These are phyloP conservation scores for Hemicentrotus pulcherrimus DNA, from an alignment of 35 echinoderm and acorn worm species.

Conservation along the genomic window DNA sequence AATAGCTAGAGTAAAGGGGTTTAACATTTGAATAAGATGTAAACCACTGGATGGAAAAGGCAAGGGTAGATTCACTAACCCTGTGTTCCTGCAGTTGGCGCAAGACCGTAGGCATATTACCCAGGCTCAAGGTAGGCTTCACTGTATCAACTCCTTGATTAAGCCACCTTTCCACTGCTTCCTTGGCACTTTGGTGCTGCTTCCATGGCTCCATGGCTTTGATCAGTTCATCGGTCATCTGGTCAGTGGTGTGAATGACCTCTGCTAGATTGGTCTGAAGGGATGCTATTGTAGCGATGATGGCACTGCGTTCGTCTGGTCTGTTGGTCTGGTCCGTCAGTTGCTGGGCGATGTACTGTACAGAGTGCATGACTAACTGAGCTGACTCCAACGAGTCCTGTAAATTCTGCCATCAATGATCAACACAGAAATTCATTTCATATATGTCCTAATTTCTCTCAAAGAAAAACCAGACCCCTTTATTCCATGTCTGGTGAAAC, in stretches of 20 bases:
- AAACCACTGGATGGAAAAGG: background rate
- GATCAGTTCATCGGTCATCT: conserved; percentile 60
- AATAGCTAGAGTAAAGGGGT: background rate
- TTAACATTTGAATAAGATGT: background rate
- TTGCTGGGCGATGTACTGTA: conserved; percentile 62
- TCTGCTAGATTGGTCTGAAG: conserved; percentile 65
- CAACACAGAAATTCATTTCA: background rate
- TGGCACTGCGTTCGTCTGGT: conserved; percentile 53
- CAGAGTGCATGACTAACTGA: conserved; percentile 52
- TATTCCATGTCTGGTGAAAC: no score
- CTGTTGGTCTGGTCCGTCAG: conserved; percentile 72
- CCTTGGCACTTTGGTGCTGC: conserved; percentile 66
- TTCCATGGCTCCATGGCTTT: conserved; percentile 75
- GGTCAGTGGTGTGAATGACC: conserved; percentile 27
- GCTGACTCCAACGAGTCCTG: conserved; percentile 45
- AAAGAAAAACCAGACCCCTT: background rate
- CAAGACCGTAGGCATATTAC: conserved; percentile 50
- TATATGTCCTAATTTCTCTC: background rate
- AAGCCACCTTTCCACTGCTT: conserved; percentile 67
- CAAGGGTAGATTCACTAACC: conserved; percentile 45
- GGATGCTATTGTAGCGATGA: conserved; percentile 45
- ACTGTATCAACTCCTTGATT: conserved; percentile 46
- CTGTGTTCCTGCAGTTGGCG: conserved; percentile 61
- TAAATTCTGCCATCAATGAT: background rate
- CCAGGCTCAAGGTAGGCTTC: conserved; percentile 48